Base-by-base conservation (phyloP, 2,113 vertebrate species). In the Pleuronectes platessa region DNA sequence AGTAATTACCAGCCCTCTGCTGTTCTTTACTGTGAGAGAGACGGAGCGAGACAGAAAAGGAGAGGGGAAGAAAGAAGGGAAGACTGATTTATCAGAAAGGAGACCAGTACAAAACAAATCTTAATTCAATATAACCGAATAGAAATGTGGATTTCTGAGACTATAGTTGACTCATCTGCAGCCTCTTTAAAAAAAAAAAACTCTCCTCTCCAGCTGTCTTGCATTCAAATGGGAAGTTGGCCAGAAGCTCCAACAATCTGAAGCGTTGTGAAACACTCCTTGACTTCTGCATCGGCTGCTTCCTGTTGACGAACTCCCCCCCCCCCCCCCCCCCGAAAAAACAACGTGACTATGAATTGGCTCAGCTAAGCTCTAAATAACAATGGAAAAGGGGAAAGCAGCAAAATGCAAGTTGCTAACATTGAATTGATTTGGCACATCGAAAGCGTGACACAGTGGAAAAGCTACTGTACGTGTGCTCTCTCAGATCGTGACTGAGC, bases 1-100 rank as follows among this genome's bases (percentile, higher is more conserved):
- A 91, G 87, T 92, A 91, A 92, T 90, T 91, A 88, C 89, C 83
- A 76, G 78, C 78, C 71, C 77, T 71, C 72, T 71, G 68, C 83
- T 84, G 45, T 84, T 86, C 83, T 83, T 71, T 78, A 79, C 71
- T 81, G 37, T 68, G 70, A 75, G 62, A 61, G 54, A 69, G 40
- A 68, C 23, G 71, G 62, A 68, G 45, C 64, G 60, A 70, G 58
- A 66, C 27, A 61, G 37, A 64, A 17, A 31, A 54, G 66, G 11
- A 81, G 45, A 63, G 65, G 69, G 62, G 10, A 54, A 58, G 58
- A 59, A 42, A 68, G 51, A 58, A 24, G 31, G 59, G 23, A 56
- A 40, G 35, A 51, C 10, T 47, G 37, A 62, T 70, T 77, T 69
- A 58, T 47, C 61, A 42, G 42, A 63, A 74, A 55, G 45, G 60